phyloP scores from a whole-genome alignment of 2,888 invertebrate species.

The Lepidonotus clava region DNA sequence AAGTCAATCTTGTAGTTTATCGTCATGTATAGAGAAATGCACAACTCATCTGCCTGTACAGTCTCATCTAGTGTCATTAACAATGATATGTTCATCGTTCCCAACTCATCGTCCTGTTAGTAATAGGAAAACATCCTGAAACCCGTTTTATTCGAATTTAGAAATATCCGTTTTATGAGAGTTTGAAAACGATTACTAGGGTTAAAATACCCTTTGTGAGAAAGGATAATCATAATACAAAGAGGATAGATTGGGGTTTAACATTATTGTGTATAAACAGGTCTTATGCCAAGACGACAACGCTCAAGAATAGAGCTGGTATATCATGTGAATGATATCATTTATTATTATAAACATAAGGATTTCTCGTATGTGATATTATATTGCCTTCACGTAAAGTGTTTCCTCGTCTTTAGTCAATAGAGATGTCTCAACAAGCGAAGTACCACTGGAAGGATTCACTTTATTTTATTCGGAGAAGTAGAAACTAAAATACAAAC shows the following conservation, averaged over 20 bases:
- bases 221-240: not conserved
- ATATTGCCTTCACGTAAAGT: slow-evolving; percentile 33
- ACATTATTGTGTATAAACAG: not conserved
- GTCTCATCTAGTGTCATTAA: not conserved
- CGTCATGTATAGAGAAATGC: not conserved
- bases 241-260: not conserved
- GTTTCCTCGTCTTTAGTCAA: not conserved
- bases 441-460: too few relatives aligned
- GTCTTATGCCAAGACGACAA: not conserved
- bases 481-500: too few relatives aligned
- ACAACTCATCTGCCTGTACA: not conserved
- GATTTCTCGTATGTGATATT: slow-evolving; percentile 35
- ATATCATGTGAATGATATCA: not conserved
- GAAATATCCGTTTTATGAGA: not conserved
- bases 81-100: not conserved
- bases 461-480: too few relatives aligned
- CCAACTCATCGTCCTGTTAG: not conserved
- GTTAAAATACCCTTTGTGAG: not conserved
- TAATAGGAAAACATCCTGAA: not conserved
- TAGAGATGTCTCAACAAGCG: not conserved
- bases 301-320: slow-evolving; percentile 26
- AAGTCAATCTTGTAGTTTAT: too few relatives aligned
- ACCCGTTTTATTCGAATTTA: not conserved
- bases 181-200: not conserved
- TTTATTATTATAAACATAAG: slow-evolving; percentile 3